These are phyloP conservation scores for Esox niger DNA, from an alignment of 2,113 vertebrate species.

Conservation along the genomic window DNA sequence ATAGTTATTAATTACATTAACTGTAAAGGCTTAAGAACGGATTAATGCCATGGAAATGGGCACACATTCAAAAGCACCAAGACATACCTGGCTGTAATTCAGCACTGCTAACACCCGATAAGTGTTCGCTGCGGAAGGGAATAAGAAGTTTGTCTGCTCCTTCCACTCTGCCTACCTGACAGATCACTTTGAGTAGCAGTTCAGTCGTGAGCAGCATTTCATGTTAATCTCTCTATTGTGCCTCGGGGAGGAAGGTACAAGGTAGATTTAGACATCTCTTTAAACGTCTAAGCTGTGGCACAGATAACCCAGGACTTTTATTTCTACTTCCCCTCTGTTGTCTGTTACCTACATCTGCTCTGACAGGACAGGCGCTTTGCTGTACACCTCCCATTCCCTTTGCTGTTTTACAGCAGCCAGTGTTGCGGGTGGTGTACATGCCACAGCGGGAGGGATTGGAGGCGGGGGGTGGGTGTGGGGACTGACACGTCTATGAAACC, in stretches of 20 bases:
- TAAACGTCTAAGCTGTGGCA: slow-evolving; percentile 55
- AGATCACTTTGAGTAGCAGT: slow-evolving; percentile 41
- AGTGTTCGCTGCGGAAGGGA: slow-evolving; percentile 42
- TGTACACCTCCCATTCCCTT: slow-evolving; percentile 20
- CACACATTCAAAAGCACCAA: slow-evolving; percentile 50
- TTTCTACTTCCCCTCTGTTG: slow-evolving; percentile 14
- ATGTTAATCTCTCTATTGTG: slow-evolving; percentile 67
- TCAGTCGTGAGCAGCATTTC: slow-evolving; percentile 21
- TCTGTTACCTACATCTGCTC: slow-evolving; percentile 49
- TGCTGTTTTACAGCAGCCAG: slow-evolving; percentile 42
- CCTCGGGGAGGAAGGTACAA: slow-evolving; percentile 57
- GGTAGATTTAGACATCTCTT: slow-evolving; percentile 64
- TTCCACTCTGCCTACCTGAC: slow-evolving; percentile 68
- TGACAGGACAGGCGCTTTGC: not conserved
- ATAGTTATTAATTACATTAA: slow-evolving; percentile 75
- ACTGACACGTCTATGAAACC: slow-evolving; percentile 37
- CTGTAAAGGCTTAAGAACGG: slow-evolving; percentile 64
- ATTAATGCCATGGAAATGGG: slow-evolving; percentile 68
- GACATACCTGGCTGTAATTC: slow-evolving; percentile 45
- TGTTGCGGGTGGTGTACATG: slow-evolving; percentile 33
- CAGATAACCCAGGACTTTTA: slow-evolving; percentile 3
- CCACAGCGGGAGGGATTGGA: not conserved
- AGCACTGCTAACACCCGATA: slow-evolving; percentile 64
- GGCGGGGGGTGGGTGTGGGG: slow-evolving; percentile 14
- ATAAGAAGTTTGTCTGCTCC: slow-evolving; percentile 45